These are phyloP conservation scores for Melanotus villosus DNA, from an alignment of 2,888 invertebrate genomes.

Conservation along the genomic window DNA sequence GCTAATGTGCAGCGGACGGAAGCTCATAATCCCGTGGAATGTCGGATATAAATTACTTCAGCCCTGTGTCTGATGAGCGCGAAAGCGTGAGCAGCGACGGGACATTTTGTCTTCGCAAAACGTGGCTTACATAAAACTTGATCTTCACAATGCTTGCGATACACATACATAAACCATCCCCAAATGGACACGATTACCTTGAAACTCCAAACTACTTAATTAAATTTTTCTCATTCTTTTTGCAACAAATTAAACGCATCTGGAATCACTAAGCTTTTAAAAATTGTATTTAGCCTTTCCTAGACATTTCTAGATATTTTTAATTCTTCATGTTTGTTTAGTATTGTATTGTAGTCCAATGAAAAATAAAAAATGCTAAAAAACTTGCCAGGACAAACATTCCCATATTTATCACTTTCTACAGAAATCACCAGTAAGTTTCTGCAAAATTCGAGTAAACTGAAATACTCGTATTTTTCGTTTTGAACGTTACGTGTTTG, in stretches of 20 bases:
- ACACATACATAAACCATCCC: not conserved
- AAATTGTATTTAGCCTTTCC: too few species aligned
- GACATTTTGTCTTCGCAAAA: slow-evolving; percentile 35
- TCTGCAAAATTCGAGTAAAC: too few species aligned
- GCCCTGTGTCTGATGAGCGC: slow-evolving; percentile 28
- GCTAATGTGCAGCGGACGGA: slow-evolving; percentile 35
- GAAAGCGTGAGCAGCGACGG: slow-evolving; percentile 32
- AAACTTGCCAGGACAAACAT: too few species aligned
- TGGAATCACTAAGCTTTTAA: too few species aligned
- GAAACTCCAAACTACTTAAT: slow-evolving; percentile 8
- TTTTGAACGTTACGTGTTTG: too few species aligned
- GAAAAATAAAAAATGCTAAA: too few species aligned
- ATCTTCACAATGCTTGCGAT: slow-evolving; percentile 23
- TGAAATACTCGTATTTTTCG: too few species aligned
- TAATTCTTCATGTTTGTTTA: too few species aligned
- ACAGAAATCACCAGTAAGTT: too few species aligned
- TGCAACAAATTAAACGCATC: not conserved
- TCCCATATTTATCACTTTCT: too few species aligned
- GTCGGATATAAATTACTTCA: slow-evolving; percentile 37
- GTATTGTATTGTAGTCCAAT: too few species aligned
- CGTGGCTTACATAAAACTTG: slow-evolving; percentile 61
- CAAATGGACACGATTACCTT: slow-evolving; percentile 5
- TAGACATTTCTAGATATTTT: too few species aligned
- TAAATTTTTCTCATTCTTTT: slow-evolving; percentile 25
- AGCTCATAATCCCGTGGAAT: slow-evolving; percentile 37